These are phyloP conservation scores for Meloidogyne hapla DNA, from an alignment of 1,140 invertebrate species.

Conservation along the genomic window DNA sequence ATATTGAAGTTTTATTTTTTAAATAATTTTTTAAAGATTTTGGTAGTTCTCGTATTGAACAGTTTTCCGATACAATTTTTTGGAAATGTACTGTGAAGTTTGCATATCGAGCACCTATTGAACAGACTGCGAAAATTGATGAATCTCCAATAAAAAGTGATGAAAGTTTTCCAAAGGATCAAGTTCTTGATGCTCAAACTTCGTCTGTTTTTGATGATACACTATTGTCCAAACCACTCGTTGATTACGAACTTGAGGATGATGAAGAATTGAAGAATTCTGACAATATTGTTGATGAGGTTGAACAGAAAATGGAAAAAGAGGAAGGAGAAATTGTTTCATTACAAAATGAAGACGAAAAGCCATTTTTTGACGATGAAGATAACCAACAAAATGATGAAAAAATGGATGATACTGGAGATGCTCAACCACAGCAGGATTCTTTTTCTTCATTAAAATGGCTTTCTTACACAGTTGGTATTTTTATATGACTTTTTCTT, in stretches of 20 bases:
- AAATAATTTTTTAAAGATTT: neutral
- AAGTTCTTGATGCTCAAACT: neutral
- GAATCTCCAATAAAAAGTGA: neutral
- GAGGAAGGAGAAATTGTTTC: constrained; percentile 17
- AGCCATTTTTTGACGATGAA: neutral
- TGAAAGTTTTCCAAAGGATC: neutral
- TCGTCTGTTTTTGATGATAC: neutral
- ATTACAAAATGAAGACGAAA: neutral
- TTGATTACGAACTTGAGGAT: constrained; percentile 8
- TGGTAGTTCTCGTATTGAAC: constrained; percentile 39
- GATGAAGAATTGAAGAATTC: constrained; percentile 21
- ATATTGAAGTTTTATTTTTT: neutral
- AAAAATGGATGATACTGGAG: constrained; percentile 19
- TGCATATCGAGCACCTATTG: constrained; percentile 13
- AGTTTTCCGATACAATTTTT: constrained; percentile 49
- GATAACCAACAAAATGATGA: constrained; percentile 8
- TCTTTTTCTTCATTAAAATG: neutral
- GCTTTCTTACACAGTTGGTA: constrained; percentile 9
- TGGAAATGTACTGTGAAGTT: constrained; percentile 40
- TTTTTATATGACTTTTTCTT: neutral
- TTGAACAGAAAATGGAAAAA: neutral
- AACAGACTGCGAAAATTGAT: neutral
- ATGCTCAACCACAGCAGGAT: neutral
- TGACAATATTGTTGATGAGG: neutral
- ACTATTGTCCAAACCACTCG: neutral